Evolutionary conservation across 2,797 vertebrate genomes (phyloP).

Genomic region (Cryptoblepharus egeriae): DNA sequence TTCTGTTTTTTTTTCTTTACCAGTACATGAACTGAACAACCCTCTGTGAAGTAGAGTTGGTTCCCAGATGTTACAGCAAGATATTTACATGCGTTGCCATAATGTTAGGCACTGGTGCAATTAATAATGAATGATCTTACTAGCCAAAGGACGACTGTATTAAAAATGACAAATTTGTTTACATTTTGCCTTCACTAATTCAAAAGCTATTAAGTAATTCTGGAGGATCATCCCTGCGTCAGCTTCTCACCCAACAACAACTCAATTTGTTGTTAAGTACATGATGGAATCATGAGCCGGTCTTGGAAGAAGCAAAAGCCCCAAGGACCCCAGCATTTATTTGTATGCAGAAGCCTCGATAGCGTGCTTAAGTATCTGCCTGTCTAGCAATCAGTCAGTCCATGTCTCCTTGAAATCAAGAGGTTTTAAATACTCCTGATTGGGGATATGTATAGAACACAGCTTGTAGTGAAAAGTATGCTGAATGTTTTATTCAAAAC

Average conservation of each 20-base stretch:
- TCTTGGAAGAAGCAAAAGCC: slow-evolving; percentile 26
- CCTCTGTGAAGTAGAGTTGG: not conserved
- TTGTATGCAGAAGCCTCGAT: slow-evolving; percentile 31
- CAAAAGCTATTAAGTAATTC: slow-evolving; percentile 16
- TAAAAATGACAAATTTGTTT: slow-evolving; percentile 34
- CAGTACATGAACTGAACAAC: not conserved
- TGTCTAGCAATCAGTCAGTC: slow-evolving; percentile 38
- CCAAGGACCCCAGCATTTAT: slow-evolving; percentile 25
- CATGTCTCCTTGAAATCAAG: slow-evolving; percentile 42
- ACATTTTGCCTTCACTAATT: slow-evolving; percentile 22
- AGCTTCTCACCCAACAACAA: slow-evolving; percentile 9
- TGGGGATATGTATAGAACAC: slow-evolving; percentile 38
- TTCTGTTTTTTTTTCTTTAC: not conserved
- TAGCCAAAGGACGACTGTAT: slow-evolving; percentile 6
- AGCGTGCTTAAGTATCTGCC: slow-evolving; percentile 31
- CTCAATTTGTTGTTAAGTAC: slow-evolving; percentile 26
- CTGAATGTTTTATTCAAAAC: slow-evolving; percentile 42
- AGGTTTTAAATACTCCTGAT: slow-evolving; percentile 42
- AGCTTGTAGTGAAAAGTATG: slow-evolving; percentile 34
- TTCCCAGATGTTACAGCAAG: not conserved
- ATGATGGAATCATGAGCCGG: not conserved
- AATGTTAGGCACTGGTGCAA: not conserved
- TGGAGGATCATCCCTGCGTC: not conserved
- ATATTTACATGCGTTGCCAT: not conserved
- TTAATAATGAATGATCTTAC: slow-evolving; percentile 2